Base-by-base conservation (phyloP, 2,797 vertebrate species). In the Bovichtus variegatus region DNA sequence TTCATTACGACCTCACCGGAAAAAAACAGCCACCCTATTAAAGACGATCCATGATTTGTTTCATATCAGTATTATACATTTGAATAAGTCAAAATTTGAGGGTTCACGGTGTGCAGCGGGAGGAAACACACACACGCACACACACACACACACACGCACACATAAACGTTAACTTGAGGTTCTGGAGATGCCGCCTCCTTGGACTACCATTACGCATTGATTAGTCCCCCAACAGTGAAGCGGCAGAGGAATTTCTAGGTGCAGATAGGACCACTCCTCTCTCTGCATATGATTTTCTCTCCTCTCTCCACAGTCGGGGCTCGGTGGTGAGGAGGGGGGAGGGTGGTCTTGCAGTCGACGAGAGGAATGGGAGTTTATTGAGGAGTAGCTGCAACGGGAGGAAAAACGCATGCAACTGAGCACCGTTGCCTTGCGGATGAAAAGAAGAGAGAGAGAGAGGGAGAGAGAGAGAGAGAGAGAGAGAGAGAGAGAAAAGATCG, bases 341-440 rank as follows among this genome's bases (percentile, higher is more conserved):
- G 90, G 93, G 91, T 92, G 93, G 89, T 94, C 92, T 93, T 94
- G 90, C 93, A 91, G 91, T 91, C 90, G 89, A 93, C 93, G 93
- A 81, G 62, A 91, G 86, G 91, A 93, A 92, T 91, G 91, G 90
- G 93, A 92, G 92, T 94, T 94, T 93, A 91, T 89, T 92, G 91
- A 92, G 88, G 90, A 92, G 90, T 72, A 86, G 91, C 91, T 92
- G 91, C 94, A 92, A 84, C 81, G 88, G 83, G 83, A 78, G 63
- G 65, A 69, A 86, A 84, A 84, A 81, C 85, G 81, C 80, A 78
- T 81, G 69, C 77, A 67, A 76, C 69, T 57, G 80, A 87, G 74
- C 81, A 34, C 82, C 74, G 70, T 63, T 74, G 74, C 76, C 77
- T 81, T 84, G 89, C 88, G 79, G 88, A 87, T 70, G 74, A 68